Base-by-base conservation (phyloP, 2,888 invertebrate genomes). In the Mongoloraphidia duomilia region DNA sequence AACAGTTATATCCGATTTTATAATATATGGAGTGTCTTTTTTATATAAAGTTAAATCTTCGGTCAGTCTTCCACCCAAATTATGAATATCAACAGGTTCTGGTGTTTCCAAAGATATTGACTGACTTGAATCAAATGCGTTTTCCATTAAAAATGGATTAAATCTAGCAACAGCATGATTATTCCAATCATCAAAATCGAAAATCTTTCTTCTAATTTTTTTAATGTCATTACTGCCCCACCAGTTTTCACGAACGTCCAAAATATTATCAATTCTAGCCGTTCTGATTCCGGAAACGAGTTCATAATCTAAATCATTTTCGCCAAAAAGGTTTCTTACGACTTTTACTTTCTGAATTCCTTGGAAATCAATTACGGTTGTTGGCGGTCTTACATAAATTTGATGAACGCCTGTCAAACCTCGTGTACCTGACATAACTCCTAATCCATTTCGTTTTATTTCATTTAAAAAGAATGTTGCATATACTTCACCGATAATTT, bases 181-280 rank as follows among this genome's bases (percentile, higher is more conserved):
- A 65, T 98, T 98, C 97, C 98, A 98, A 64, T 97, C 96, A 64
- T 98, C 95, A 67, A 98, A 96, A 68, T 97, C 97, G 63, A 97
- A 96, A 59, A 97, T 94, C 61, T 81, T 77, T 46, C 79, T 75
- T 57, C 80, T 79, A 47, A 98, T 97, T 49, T 76, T 74, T 6
- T 69, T 70, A 46, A 86, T 80, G 48, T 83, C 76, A 1, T 72
- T 70, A 3, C 84, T 84, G 10, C 96, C 97, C 97, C 97, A 99
- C 89, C 92, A 99, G 65, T 98, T 99, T 65, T 91, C 86, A 9
- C 77, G 77, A 0, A 91, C 93, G 63, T 96, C 87, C 48, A 98
- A 73, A 41, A 77, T 76, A 60, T 91, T 94, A 54, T 89, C 82
- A 2, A 95, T 76, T 56, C 85, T 84, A 0, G 94, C 90, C 0